Base-by-base conservation (phyloP, 2,113 vertebrate species). In the Lepidothrix coronata region DNA sequence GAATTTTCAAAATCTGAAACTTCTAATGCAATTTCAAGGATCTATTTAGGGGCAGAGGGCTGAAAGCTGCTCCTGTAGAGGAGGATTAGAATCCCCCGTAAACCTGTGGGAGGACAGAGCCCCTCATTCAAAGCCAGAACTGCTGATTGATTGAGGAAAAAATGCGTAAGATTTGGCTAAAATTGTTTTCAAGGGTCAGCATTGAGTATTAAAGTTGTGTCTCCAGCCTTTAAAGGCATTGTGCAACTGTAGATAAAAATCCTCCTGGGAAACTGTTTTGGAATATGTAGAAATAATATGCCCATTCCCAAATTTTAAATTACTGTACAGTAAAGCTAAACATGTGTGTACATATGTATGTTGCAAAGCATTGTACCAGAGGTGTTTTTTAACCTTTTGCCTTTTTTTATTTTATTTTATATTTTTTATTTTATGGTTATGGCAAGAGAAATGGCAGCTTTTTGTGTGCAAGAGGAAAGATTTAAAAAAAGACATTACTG, bases 381-480 rank as follows among this genome's bases (percentile, higher is more conserved):
- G 3, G 11, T 48, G 11, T 78, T 70, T 35, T 55, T 52, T 72
- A 33, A 41, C 8, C 19, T 17, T 66, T 93, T 61, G 14, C 25
- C 35, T 24, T 37, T 27, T 37, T 39, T 35, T 16, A 61, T 84
- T 96, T 86, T 30, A 75, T 24, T 39, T 35, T 16, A 61, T 84
- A 41, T 41, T 41, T 41, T 39, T 35, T 16, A 61, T 84, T 96
- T 86, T 28, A 75, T 24, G 65, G 6, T 52, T 91, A 65, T 57
- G 79, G 43, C 46, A 85, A 70, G 58, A 57, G 43, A 89, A 91
- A 82, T 52, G n/a, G 79, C 78, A 87, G 49, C 21, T 12, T 5
- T 71, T 85, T 88, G 43, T 89, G 81, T 95, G 91, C 89, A 33
- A 73, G 5, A 49, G 12, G 41, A 76, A 79, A 89, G 91, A 51